A percentile compares a stretch with the other conserved stretches of the same genome.
These are phyloP conservation scores for Gari tellinella DNA, from an alignment of 2,888 invertebrate species.

Conservation along the genomic window DNA sequence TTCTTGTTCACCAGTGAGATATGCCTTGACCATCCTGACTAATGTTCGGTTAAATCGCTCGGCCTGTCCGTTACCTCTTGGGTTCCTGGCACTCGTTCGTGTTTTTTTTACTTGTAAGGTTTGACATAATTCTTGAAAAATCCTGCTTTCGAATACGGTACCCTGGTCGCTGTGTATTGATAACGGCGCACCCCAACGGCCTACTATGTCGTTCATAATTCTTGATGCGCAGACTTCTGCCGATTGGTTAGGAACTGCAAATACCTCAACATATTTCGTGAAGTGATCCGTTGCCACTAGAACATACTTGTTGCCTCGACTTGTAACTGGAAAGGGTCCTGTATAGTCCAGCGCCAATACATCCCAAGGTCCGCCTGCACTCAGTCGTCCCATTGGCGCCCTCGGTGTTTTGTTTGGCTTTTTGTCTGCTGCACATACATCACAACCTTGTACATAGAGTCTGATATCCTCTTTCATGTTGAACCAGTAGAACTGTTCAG, in stretches of 20 bases:
- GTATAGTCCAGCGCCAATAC: conserved; percentile 28
- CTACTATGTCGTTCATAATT: conserved; percentile 32
- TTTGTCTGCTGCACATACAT: background rate
- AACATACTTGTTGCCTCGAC: conserved; percentile 34
- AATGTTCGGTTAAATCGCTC: conserved; percentile 50
- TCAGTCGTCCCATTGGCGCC: conserved; percentile 87
- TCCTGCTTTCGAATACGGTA: conserved; percentile 20
- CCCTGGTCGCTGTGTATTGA: conserved; percentile 35
- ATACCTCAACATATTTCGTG: conserved; percentile 34
- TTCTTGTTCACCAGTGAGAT: conserved; percentile 43
- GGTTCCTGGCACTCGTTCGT: conserved; percentile 41
- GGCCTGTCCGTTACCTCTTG: conserved; percentile 48
- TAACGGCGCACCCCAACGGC: conserved; percentile 37
- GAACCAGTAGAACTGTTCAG: conserved; percentile 5
- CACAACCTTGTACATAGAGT: background rate
- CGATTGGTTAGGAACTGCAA: conserved; percentile 34
- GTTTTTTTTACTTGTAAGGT: conserved; percentile 30
- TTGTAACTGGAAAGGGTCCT: conserved; percentile 41
- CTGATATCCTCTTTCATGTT: conserved; percentile 2
- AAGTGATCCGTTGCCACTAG: conserved; percentile 43
- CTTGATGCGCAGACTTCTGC: conserved; percentile 31
- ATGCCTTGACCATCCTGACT: conserved; percentile 45
- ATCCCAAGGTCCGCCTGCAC: conserved; percentile 88
- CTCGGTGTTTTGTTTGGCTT: too few relatives aligned
- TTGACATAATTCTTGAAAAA: conserved; percentile 25